These are phyloP conservation scores for Helarctos malayanus DNA, from an alignment of 2,797 vertebrate genomes.

Conservation along the genomic window DNA sequence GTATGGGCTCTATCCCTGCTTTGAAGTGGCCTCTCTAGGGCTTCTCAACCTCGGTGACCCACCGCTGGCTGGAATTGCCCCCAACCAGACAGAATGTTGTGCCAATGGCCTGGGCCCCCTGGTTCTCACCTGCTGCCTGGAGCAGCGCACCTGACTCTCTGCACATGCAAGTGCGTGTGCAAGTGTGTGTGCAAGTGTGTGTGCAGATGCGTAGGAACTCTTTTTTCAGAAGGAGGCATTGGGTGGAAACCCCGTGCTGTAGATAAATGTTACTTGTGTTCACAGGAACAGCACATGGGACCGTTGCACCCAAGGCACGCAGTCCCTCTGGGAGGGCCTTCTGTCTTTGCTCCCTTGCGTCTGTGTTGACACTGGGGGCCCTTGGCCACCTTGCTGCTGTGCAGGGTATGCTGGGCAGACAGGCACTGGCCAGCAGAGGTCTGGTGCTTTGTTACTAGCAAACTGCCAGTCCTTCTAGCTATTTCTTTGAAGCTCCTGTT, in stretches of 20 bases:
- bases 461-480: neutral
- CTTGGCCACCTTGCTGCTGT: neutral
- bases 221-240: neutral
- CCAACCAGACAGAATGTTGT: neutral
- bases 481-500: neutral
- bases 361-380: no score
- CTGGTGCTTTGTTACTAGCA: neutral
- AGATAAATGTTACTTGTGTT: neutral
- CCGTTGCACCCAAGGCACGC: rapidly evolving
- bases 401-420: neutral
- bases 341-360: neutral
- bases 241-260: neutral
- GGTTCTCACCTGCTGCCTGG: neutral
- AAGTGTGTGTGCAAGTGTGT: no score
- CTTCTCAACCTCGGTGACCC: neutral
- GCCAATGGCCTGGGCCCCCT: neutral
- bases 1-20: neutral
- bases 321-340: rapidly evolving
- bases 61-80: neutral
- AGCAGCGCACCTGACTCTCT: neutral
- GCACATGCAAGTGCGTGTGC: rapidly evolving
- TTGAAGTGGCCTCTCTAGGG: neutral
- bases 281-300: neutral
- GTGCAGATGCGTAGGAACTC: neutral
- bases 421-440: neutral